Percentiles rank a stretch among this genome's conserved stretches.
Conservation (phyloP, 2,113 vertebrate genomes). For the Osmerus mordax region DNA sequence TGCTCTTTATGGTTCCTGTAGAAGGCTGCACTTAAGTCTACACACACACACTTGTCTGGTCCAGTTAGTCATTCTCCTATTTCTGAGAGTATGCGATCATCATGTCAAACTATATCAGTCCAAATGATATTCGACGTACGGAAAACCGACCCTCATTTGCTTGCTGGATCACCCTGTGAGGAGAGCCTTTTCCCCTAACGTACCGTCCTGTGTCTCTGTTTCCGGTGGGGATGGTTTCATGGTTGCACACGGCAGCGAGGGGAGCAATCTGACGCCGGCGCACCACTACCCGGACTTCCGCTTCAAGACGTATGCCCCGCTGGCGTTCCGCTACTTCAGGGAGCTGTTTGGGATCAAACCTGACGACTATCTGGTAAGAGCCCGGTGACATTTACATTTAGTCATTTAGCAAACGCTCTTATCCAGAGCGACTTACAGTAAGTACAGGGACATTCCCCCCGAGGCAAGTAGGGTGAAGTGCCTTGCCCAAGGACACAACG, state of each 20-base stretch:
- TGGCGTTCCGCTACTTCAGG: slow-evolving; percentile 98
- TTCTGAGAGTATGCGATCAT: too few relatives aligned
- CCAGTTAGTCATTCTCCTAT: too few relatives aligned
- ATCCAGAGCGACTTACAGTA: too few relatives aligned
- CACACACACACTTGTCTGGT: slow-evolving; percentile 2
- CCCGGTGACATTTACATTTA: too few relatives aligned
- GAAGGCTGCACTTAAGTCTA: slow-evolving; percentile 29
- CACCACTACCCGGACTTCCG: slow-evolving; percentile 98
- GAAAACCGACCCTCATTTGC: neutral
- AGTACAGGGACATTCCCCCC: too few relatives aligned
- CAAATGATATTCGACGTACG: too few relatives aligned
- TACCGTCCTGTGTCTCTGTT: slow-evolving; percentile 21
- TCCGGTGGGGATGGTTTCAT: slow-evolving; percentile 16
- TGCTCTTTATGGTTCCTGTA: slow-evolving; percentile 35
- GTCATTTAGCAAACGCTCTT: too few relatives aligned
- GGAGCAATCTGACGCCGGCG: slow-evolving; percentile 95
- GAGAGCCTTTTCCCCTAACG: neutral
- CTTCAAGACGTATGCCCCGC: slow-evolving; percentile 95
- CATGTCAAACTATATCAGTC: too few relatives aligned
- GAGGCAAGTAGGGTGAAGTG: too few relatives aligned
- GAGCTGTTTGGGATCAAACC: slow-evolving; percentile 98
- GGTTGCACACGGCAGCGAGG: slow-evolving; percentile 75
- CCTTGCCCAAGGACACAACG: too few relatives aligned
- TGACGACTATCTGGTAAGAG: slow-evolving; percentile 92
- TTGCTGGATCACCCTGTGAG: neutral